These are phyloP conservation scores for Triplophysa rosa DNA, from an alignment of 2,113 vertebrate genomes.

Conservation along the genomic window DNA sequence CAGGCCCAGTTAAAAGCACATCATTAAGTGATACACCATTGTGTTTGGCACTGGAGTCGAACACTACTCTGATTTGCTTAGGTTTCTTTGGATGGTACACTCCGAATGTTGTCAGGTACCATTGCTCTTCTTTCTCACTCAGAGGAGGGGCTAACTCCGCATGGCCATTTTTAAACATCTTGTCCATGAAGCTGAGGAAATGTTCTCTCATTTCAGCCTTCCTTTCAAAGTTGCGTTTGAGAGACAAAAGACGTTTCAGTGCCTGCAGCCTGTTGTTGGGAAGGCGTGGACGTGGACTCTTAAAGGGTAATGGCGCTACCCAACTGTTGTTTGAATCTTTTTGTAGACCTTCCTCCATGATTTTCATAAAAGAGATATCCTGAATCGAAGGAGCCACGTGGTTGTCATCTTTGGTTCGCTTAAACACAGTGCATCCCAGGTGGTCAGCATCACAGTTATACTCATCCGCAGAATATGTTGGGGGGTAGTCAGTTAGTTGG, in stretches of 20 bases:
- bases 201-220: too few relatives aligned
- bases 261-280: too few relatives aligned
- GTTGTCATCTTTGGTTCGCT: neutral
- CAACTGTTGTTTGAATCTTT: conserved; percentile 26
- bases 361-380: conserved; percentile 33
- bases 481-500: neutral
- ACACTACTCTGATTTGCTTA: too few relatives aligned
- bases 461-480: neutral
- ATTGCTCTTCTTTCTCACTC: too few relatives aligned
- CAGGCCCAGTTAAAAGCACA: neutral
- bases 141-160: too few relatives aligned
- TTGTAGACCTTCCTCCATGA: neutral
- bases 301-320: conserved; percentile 1
- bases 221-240: too few relatives aligned
- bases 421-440: conserved; percentile 15
- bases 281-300: neutral
- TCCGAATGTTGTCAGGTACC: too few relatives aligned
- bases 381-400: neutral
- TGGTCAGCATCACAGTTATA: conserved; percentile 20
- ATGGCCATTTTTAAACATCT: too few relatives aligned
- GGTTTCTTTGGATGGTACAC: too few relatives aligned
- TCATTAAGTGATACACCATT: conserved; percentile 16
- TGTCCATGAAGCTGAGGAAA: too few relatives aligned
- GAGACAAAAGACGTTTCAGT: too few relatives aligned
- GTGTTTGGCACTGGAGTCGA: neutral